Base-by-base conservation (phyloP, 64 coral and sea anemone genomes). In the Actinia tenebrosa region DNA sequence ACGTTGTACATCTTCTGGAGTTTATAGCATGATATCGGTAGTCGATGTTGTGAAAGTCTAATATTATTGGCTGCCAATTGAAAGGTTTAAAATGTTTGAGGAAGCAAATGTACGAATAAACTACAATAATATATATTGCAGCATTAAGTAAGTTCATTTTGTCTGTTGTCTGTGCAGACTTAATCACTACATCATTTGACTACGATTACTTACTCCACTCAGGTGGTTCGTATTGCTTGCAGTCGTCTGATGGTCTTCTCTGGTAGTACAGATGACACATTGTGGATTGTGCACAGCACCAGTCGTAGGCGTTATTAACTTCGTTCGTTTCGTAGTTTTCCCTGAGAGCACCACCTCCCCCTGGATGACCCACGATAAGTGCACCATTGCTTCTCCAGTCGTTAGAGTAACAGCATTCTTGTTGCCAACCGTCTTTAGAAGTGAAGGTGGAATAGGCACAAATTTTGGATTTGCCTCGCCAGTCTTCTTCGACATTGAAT, bases 361-460 rank as follows among this genome's bases (percentile, higher is more conserved):
- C 17, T 80, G 85, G 90, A 80, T 45, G 64, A 8, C 85, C 86
- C 44, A 92, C 52, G 9, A 92, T 71, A 13, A 92, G 45, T 0
- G 90, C 78, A 17, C 85, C 90, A 3, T 23, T 61, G 18, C 59
- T 87, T 10, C 79, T 10, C n/a, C 16, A 25, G 60, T 82, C 79
- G 26, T 26, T 87, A 60, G 63, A 92, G 19, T 92, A 92, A 83
- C 89, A 91, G 25, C 89, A 91, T 27, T 86, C 56, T 18, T 86
- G 77, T 7, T 83, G 72, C 45, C 85, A 86, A 1, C 10, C 44
- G 18, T 56, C 22, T 3, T 37, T 42, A 22, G 89, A 54, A 60
- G 16, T 20, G 16, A 82, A 83, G 8, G 47, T 37, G 0, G 89
- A 87, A 72, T 87, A 87, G 0, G 79, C 77, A 87, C 89, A 91